A percentile compares a stretch with the other conserved stretches of the same genome.
These are phyloP conservation scores for Semnornis frantzii DNA, from an alignment of 2,113 vertebrate genomes.

Conservation along the genomic window DNA sequence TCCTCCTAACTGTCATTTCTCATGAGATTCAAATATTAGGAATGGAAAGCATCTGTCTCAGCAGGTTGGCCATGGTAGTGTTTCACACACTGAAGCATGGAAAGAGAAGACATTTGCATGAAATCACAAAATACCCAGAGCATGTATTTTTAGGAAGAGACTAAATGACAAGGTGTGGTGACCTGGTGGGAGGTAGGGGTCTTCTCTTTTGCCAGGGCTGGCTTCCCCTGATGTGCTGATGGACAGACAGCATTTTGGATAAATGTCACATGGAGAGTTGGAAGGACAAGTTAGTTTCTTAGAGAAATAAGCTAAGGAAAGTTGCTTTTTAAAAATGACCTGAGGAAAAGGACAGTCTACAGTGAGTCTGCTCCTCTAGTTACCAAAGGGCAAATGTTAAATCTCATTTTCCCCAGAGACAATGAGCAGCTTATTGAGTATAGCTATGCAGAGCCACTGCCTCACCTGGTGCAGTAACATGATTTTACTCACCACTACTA, in stretches of 20 bases:
- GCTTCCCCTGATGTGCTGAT: not conserved
- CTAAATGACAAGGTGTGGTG: not conserved
- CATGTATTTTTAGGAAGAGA: accelerated
- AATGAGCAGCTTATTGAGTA: not conserved
- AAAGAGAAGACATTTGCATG: not conserved
- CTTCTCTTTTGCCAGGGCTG: not conserved
- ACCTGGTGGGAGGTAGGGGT: not conserved
- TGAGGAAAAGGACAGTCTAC: not conserved
- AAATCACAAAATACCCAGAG: not conserved
- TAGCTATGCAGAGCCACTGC: not conserved
- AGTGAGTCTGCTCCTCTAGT: not conserved
- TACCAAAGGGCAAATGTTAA: not conserved
- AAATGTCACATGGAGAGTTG: not conserved
- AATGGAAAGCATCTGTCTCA: not conserved
- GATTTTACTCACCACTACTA: not conserved
- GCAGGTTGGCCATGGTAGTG: not conserved
- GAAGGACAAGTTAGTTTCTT: not conserved
- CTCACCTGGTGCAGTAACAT: not conserved
- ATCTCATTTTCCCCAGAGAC: not conserved
- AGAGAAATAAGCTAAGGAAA: not conserved
- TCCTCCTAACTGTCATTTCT: not conserved
- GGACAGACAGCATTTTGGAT: not conserved
- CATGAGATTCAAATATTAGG: not conserved
- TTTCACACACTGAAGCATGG: not conserved
- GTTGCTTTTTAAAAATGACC: not conserved